Conservation (phyloP, 92 coral and sea anemone species). For the Bergia puertoricense region DNA sequence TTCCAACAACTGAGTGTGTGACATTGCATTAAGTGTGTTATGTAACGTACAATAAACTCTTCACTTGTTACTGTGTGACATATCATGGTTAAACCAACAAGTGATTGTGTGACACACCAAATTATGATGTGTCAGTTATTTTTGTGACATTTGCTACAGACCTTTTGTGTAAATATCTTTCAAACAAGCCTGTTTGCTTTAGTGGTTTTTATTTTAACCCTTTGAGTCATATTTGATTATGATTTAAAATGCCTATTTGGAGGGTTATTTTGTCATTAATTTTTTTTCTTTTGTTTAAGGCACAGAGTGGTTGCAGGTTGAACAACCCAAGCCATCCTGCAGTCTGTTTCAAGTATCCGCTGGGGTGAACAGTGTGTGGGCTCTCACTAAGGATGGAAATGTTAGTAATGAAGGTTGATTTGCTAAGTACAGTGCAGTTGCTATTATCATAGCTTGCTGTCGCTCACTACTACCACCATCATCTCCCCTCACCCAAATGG, state of each 20-base stretch:
- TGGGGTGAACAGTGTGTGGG: conserved; percentile 91
- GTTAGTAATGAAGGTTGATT: conserved; percentile 39
- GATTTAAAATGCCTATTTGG: background rate
- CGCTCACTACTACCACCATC: background rate
- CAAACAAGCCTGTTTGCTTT: background rate
- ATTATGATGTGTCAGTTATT: no score
- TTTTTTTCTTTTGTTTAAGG: conserved; percentile 49
- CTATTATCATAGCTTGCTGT: background rate
- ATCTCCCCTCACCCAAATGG: no score
- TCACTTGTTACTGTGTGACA: no score
- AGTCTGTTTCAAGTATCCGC: conserved; percentile 83
- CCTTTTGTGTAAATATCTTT: background rate
- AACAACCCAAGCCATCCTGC: conserved; percentile 62
- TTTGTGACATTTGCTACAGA: background rate
- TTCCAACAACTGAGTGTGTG: no score
- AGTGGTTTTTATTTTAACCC: background rate
- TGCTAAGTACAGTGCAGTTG: background rate
- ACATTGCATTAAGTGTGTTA: no score
- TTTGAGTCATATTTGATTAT: background rate
- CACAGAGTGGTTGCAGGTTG: conserved; percentile 76
- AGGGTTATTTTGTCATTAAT: background rate
- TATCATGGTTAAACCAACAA: background rate
- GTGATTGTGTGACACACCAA: background rate
- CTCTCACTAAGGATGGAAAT: conserved; percentile 91
- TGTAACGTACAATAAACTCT: no score